Percentiles rank a stretch among this genome's conserved stretches.
These are phyloP conservation scores for Branchellion lobata DNA, from an alignment of 2,888 invertebrate species.

Conservation along the genomic window DNA sequence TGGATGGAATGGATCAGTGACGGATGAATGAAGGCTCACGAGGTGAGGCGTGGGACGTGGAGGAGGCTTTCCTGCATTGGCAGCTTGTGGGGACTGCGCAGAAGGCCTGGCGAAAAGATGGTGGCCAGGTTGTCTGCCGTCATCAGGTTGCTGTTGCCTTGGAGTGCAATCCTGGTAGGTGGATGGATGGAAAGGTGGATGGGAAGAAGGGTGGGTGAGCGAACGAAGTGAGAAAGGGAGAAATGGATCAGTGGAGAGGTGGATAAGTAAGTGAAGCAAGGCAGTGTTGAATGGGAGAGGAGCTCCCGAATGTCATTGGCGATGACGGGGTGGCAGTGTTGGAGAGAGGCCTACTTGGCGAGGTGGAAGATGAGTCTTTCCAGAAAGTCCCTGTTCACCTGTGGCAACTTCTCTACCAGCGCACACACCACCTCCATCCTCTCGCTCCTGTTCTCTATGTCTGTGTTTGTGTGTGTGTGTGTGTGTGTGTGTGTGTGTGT, in stretches of 20 bases:
- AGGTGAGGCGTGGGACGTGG: slow-evolving; percentile 84
- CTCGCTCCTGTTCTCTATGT: slow-evolving; percentile 78
- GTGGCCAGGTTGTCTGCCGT: slow-evolving; percentile 85
- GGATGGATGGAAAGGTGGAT: neutral
- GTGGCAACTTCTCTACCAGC: slow-evolving; percentile 83
- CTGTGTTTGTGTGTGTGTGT: slow-evolving; percentile 57
- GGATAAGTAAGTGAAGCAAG: no score
- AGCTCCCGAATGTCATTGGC: no score
- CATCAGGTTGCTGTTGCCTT: slow-evolving; percentile 87
- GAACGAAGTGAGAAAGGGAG: no score
- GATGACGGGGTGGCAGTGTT: neutral
- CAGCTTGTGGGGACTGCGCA: slow-evolving; percentile 80
- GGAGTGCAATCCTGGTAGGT: slow-evolving; percentile 72
- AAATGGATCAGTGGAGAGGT: no score
- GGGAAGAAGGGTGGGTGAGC: neutral
- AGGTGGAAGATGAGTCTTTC: slow-evolving; percentile 89
- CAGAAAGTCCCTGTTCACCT: slow-evolving; percentile 83
- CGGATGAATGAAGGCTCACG: no score
- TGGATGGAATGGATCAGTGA: no score
- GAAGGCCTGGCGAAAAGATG: slow-evolving; percentile 89
- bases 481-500: no score
- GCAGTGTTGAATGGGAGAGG: no score
- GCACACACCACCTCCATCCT: slow-evolving; percentile 80
- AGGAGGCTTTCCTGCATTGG: slow-evolving; percentile 88
- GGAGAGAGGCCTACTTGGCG: slow-evolving; percentile 66